A percentile compares a stretch with the other conserved stretches of the same genome.
Conservation (phyloP, 1,140 invertebrate species). For the Aphaenogaster ashmeadi region DNA sequence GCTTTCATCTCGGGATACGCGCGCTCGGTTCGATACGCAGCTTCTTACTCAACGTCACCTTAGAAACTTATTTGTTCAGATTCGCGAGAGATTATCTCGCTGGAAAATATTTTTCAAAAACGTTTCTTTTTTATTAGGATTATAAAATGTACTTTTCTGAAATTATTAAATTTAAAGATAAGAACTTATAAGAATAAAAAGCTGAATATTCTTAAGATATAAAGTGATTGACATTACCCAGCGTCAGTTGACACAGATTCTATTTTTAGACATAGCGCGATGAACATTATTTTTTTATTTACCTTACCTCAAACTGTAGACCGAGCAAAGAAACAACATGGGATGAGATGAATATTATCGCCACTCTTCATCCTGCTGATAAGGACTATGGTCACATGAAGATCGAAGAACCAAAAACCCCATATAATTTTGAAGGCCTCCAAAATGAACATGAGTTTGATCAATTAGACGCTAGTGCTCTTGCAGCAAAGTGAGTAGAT, state of each 20-base stretch:
- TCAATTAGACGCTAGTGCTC: conserved; percentile 92
- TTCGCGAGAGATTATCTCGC: neutral
- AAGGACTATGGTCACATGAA: conserved; percentile 99
- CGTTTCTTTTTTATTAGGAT: neutral
- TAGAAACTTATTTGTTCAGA: neutral
- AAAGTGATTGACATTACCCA: neutral
- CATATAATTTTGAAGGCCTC: conserved; percentile 93
- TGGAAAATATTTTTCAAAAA: neutral
- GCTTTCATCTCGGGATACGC: neutral
- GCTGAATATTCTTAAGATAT: neutral
- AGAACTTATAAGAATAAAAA: conserved; percentile 11
- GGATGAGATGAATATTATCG: conserved; percentile 99
- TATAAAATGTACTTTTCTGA: neutral
- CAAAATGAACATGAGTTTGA: conserved; percentile 92
- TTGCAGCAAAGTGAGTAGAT: conserved; percentile 91
- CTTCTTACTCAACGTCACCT: neutral
- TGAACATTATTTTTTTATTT: conserved; percentile 45
- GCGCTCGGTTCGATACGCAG: neutral
- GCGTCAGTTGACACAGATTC: conserved; percentile 14
- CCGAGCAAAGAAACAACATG: conserved; percentile 95
- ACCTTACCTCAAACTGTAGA: conserved; percentile 82
- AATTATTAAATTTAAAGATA: neutral
- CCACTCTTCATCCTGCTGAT: conserved; percentile 98
- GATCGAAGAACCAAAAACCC: conserved; percentile 99
- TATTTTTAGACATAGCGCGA: conserved; percentile 23